Percentiles rank a stretch among this genome's conserved stretches.
Evolutionary conservation across 2,888 invertebrate species (phyloP).

Genomic region (Eumerus sabulonum): DNA sequence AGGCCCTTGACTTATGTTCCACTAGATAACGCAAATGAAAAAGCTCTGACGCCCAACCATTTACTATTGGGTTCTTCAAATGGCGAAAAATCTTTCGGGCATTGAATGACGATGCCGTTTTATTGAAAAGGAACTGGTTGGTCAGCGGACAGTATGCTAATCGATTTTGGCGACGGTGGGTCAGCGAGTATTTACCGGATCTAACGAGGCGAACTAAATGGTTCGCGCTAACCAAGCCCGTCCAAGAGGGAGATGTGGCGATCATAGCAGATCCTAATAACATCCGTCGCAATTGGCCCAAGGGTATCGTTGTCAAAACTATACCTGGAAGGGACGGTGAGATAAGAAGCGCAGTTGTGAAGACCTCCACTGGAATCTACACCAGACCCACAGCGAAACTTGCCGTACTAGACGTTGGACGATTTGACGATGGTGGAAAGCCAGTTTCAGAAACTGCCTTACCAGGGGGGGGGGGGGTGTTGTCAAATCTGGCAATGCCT

Average conservation of each 20-base stretch:
- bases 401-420: conserved; percentile 5
- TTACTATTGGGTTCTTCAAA: conserved; percentile 55
- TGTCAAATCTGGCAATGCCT: conserved; percentile 4
- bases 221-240: conserved; percentile 13
- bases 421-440: conserved; percentile 11
- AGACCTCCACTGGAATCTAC: conserved; percentile 1
- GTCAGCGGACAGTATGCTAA: conserved; percentile 27
- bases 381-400: conserved; percentile 13
- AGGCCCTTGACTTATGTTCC: conserved; percentile 41
- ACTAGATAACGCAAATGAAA: conserved; percentile 35
- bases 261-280: conserved; percentile 25
- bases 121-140: conserved; percentile 27
- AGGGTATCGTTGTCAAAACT: conserved; percentile 7
- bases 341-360: conserved; percentile 16
- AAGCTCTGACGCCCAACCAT: conserved; percentile 69
- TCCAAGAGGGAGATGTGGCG: conserved; percentile 26
- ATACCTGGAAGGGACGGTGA: conserved; percentile 10
- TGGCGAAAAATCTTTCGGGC: conserved; percentile 12
- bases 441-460: conserved; percentile 1
- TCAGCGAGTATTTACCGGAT: conserved; percentile 41
- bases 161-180: conserved; percentile 68
- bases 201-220: conserved; percentile 42
- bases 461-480: conserved; percentile 5
- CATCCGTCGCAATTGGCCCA: conserved; percentile 11
- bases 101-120: conserved; percentile 8